A percentile compares a stretch with the other conserved stretches of the same genome.
phyloP scores from a whole-genome alignment of 2,113 vertebrate species.

The Embiotoca jacksoni region DNA sequence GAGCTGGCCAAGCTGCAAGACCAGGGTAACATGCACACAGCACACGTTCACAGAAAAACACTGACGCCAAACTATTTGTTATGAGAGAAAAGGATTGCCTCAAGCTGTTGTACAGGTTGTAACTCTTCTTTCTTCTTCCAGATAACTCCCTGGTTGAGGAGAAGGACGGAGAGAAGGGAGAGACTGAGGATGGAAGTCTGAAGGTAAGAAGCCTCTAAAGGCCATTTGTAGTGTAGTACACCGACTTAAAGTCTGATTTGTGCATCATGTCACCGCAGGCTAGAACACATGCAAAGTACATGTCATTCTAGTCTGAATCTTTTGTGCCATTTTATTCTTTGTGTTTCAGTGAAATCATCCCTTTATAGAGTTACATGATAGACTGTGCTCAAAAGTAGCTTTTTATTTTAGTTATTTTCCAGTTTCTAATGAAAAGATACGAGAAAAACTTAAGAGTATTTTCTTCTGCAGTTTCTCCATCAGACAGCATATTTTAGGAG shows the following conservation, averaged over 20 bases:
- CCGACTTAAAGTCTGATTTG: too few relatives aligned
- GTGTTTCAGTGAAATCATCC: too few relatives aligned
- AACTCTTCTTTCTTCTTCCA: constrained; percentile 25
- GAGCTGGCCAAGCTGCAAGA: constrained; percentile 91
- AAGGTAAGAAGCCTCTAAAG: constrained; percentile 62
- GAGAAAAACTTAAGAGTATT: background rate
- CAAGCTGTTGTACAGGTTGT: background rate
- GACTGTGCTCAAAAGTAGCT: background rate
- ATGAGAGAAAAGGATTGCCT: background rate
- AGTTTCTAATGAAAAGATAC: background rate
- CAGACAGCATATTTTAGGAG: background rate
- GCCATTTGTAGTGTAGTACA: background rate
- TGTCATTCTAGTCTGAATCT: background rate
- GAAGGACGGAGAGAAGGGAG: constrained; percentile 81
- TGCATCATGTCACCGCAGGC: background rate
- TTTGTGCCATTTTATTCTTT: background rate
- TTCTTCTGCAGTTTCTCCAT: background rate
- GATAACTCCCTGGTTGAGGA: constrained; percentile 77
- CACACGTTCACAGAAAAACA: background rate
- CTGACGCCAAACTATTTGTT: background rate
- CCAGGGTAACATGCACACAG: constrained; percentile 82
- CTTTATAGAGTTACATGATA: too few relatives aligned
- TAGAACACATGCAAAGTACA: background rate
- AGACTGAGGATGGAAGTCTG: constrained; percentile 77
- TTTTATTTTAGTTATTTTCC: background rate